Base-by-base conservation (phyloP, 2,888 invertebrate genomes). In the Seira ritae region DNA sequence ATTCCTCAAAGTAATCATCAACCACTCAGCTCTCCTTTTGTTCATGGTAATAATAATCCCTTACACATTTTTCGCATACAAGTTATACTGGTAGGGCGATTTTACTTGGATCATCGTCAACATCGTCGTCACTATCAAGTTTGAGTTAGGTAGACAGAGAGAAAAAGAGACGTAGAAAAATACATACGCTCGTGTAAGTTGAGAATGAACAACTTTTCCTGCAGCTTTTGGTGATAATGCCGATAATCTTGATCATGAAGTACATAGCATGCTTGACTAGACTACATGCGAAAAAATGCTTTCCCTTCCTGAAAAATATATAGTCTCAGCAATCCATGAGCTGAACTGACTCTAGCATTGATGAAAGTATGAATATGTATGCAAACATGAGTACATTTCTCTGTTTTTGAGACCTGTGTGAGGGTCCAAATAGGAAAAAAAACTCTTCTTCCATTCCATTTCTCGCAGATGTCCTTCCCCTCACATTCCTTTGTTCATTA, bases 301-400 rank as follows among this genome's bases (percentile, higher is more conserved):
- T 3, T 62, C 20, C n/a, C 20, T 19, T 8, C n/a, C 62, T 50
- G 20, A 62, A 62, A 62, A 62, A 50, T 10, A 20, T 20, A 4
- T 1, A 31, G 31, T 31, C 3, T 31, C 31, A 31, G 31, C 2
- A 4, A 31, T 8, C 31, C 50, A 50, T 31, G 31, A 31, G 8
- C 31, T 50, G 50, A 50, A 15, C 62, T n/a, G 20, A 62, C 62
- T 62, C n/a, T 62, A 15, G 22, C 22, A 22, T 62, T 62, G 62
- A 62, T 62, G 62, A 62, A 62, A 62, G 62, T 20, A 62, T 62
- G 62, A 62, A 62, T 62, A 62, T 62, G 62, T 19, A 62, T 60
- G 60, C n/a, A 60, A 60, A 60, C 60, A 20, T 50, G 15, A n/a
- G 17, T 50, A n/a, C 15, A 12, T 50, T 2, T 50, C 15, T 50